A percentile compares a stretch with the other conserved stretches of the same genome.
Evolutionary conservation across 2,797 vertebrate species (phyloP).

Genomic region (Sciurus vulgaris): DNA sequence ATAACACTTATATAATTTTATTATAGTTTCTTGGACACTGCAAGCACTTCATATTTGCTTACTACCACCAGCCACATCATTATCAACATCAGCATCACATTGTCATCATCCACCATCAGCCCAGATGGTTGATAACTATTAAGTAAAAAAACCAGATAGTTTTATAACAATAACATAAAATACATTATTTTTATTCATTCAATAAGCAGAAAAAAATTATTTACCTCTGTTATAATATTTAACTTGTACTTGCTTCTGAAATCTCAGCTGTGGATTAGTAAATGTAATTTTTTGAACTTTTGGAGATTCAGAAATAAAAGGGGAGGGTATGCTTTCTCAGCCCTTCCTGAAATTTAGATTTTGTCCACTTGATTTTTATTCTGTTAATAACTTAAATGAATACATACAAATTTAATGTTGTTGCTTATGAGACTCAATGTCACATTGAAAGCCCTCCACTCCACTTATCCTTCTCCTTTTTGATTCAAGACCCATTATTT

Average conservation of each 20-base stretch:
- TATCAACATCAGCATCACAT: not conserved
- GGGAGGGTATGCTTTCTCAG: not conserved
- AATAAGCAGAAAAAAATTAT: not conserved
- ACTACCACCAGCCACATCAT: not conserved
- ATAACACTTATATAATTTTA: not conserved
- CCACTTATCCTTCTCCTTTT: not conserved
- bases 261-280: slow-evolving; percentile 26
- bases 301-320: slow-evolving; percentile 33
- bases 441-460: slow-evolving; percentile 23
- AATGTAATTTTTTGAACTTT: slow-evolving; percentile 21
- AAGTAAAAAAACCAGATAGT: not conserved
- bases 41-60: not conserved
- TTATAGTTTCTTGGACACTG: not conserved
- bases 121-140: not conserved
- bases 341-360: not conserved
- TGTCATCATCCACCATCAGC: not conserved
- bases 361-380: slow-evolving; percentile 7
- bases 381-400: slow-evolving; percentile 19
- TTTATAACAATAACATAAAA: slow-evolving; percentile 29
- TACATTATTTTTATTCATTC: slow-evolving; percentile 5
- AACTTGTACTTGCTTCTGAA: slow-evolving; percentile 47
- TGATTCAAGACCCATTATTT: slow-evolving; percentile 19
- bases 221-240: slow-evolving; percentile 20
- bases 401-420: slow-evolving; percentile 13
- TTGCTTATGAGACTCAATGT: slow-evolving; percentile 27